Conservation (phyloP, 1,140 invertebrate genomes). For the Polyergus mexicanus region DNA sequence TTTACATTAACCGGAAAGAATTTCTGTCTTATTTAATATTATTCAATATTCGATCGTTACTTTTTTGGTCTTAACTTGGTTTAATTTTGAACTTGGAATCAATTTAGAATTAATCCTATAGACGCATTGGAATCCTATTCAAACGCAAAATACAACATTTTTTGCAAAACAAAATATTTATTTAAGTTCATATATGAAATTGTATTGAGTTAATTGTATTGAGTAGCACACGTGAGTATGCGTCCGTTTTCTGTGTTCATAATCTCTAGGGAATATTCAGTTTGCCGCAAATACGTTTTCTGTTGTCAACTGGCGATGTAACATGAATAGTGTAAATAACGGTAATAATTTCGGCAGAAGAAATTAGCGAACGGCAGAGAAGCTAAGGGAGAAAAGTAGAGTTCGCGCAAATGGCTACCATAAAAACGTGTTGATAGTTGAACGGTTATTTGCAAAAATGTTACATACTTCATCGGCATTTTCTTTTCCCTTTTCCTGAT, state of each 20-base stretch:
- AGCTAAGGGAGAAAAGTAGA: not conserved
- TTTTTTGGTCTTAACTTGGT: not conserved
- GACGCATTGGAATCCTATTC: not conserved
- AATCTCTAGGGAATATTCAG: slow-evolving; percentile 45
- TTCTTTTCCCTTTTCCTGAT: slow-evolving; percentile 5
- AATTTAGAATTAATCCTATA: slow-evolving; percentile 33
- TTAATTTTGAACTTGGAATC: slow-evolving; percentile 1
- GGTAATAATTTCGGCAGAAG: slow-evolving; percentile 44
- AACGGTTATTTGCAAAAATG: slow-evolving; percentile 57
- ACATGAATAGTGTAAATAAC: slow-evolving; percentile 49
- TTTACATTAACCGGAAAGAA: not conserved
- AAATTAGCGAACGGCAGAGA: slow-evolving; percentile 45
- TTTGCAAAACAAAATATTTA: slow-evolving; percentile 33
- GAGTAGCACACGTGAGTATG: not conserved
- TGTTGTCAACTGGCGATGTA: slow-evolving; percentile 46
- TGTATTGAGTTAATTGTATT: slow-evolving; percentile 7
- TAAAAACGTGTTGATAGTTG: slow-evolving; percentile 51
- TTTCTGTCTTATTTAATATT: not conserved
- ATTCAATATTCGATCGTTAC: not conserved
- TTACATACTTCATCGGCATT: slow-evolving; percentile 44
- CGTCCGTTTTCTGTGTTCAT: slow-evolving; percentile 47
- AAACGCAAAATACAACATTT: not conserved
- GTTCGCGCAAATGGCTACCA: slow-evolving; percentile 42
- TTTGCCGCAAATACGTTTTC: slow-evolving; percentile 48
- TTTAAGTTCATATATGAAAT: slow-evolving; percentile 24